Evolutionary conservation across 2,888 invertebrate genomes (phyloP), one percentile per base, ranked within the genome.

Genomic region (Euphydryas editha): DNA sequence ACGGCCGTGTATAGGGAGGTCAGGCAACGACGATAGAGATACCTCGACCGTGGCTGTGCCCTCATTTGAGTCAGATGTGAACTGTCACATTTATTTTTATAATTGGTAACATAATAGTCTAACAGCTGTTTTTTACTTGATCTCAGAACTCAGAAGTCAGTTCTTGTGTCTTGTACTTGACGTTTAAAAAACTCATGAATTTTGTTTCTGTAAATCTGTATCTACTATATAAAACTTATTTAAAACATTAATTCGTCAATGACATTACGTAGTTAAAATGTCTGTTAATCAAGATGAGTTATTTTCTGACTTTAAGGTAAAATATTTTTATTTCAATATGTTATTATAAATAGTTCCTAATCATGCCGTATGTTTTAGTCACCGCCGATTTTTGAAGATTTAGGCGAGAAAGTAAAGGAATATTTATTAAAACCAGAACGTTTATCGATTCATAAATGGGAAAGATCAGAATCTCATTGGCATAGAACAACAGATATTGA

Each of bases 361-460:
- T 39, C 11, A 17, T 17, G 18, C 37, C 56, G 60, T 69, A 72
- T 82, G 77, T 88, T 88, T 68, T 72, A 93, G 92, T 70, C 86
- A 36, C 96, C 96, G 62, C 95, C 96, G 21, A 94, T 96, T 67
- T 89, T 96, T 67, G 94, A 95, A 60, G 94, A 95, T 72, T 91
- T 96, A 37, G 91, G 93, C 75, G 94, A 95, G 70, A 93, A 94
- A 72, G 87, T 97, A 37, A 94, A 94, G 77, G 93, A 94, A 59
- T 96, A 95, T 74, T 86, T 96, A 44, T 85, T 95, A 62, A 94
- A 94, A 75, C 95, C 95, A 1, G 96, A 96, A 76, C 93, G 93
- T 68, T 87, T 97, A 54, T 95, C 96, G 0, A 96, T 97, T 72
- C 96, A 97, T 83, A 93, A 95, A 74, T 94, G 95, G 85, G 94